Conservation (phyloP, 2,888 invertebrate genomes). For the Lithophane ornitopus region DNA sequence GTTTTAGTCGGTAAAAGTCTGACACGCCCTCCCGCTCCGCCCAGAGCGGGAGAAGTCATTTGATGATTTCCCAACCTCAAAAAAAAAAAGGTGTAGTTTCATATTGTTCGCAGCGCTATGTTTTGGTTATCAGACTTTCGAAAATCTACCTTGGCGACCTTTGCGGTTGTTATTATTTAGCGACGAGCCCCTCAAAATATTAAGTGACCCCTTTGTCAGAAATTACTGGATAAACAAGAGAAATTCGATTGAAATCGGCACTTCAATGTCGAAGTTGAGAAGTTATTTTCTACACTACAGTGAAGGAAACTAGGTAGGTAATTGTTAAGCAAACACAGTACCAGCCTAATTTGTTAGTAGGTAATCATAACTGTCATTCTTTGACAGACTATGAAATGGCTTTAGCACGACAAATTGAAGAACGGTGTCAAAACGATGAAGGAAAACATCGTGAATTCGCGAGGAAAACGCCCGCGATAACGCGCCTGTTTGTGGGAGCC, state of each 20-base stretch:
- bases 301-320: neutral
- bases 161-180: neutral
- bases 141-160: neutral
- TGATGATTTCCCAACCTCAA: no score
- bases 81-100: no score
- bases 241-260: constrained; percentile 43
- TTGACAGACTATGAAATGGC: neutral
- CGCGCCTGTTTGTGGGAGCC: no score
- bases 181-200: neutral
- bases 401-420: neutral
- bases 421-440: neutral
- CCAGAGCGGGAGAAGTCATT: no score
- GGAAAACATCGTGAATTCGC: no score
- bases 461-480: no score
- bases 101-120: no score
- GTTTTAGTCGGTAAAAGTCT: no score
- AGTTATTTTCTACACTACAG: neutral
- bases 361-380: neutral
- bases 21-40: no score
- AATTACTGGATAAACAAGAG: constrained; percentile 43
- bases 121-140: neutral
- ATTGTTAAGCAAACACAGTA: neutral
- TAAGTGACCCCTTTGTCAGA: constrained; percentile 17
- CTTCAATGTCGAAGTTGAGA: constrained; percentile 24
- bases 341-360: neutral